Evolutionary conservation across 1,140 invertebrate genomes (phyloP).

Genomic region (Nasonia giraulti): DNA sequence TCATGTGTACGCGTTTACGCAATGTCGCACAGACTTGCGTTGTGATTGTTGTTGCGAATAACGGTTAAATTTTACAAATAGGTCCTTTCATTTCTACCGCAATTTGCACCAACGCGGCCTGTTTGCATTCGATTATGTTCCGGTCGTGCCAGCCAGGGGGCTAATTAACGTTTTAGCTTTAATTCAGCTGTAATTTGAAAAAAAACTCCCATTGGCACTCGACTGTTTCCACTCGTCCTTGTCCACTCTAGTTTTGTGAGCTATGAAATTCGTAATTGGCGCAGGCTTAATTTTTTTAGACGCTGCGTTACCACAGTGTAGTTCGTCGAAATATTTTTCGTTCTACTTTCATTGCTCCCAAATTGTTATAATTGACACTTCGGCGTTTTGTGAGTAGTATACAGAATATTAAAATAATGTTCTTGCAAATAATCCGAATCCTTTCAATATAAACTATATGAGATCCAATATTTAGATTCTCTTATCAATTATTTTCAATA

Average conservation of each 20-base stretch:
- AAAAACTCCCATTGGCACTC: background rate
- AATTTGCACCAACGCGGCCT: background rate
- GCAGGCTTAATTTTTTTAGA: background rate
- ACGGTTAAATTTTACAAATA: background rate
- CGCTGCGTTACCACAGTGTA: no score
- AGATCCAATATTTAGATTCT: no score
- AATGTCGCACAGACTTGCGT: background rate
- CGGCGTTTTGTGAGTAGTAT: no score
- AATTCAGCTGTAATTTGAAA: background rate
- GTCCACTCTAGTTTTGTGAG: background rate
- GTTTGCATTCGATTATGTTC: background rate
- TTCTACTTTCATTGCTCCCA: background rate
- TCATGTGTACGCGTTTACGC: background rate
- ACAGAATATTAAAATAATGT: background rate
- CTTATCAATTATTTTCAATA: no score
- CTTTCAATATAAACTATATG: no score
- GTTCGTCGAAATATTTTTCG: background rate
- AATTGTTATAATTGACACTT: background rate
- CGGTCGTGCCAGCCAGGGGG: background rate
- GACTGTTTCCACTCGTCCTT: no score
- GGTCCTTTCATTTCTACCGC: background rate
- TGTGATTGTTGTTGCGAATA: background rate
- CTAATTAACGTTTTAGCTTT: slow-evolving; percentile 20
- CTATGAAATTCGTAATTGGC: background rate
- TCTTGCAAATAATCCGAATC: no score